phyloP scores from a whole-genome alignment of 1,140 invertebrate genomes.

The Dreissena polymorpha region DNA sequence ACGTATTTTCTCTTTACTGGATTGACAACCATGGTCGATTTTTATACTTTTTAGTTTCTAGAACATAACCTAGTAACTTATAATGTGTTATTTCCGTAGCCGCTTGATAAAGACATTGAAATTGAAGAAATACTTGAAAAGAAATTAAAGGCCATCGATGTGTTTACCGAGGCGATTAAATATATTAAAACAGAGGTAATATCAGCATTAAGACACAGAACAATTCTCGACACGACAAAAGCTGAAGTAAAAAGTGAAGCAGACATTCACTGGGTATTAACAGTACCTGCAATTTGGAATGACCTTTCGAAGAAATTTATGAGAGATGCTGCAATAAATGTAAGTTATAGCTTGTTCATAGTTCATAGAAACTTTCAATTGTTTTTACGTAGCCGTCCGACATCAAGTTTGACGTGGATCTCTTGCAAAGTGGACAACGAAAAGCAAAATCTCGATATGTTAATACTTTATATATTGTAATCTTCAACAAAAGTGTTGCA shows the following conservation, averaged over 20 bases:
- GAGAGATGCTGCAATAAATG: slow-evolving; percentile 24
- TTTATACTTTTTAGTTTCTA: neutral
- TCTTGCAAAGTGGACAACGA: no score
- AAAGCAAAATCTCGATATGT: no score
- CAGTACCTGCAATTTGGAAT: slow-evolving; percentile 46
- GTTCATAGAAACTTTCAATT: no score
- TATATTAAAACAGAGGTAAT: slow-evolving; percentile 30
- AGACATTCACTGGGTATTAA: slow-evolving; percentile 41
- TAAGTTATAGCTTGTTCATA: no score
- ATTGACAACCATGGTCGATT: neutral
- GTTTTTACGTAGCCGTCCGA: no score
- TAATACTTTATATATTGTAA: no score
- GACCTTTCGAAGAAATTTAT: slow-evolving; percentile 30
- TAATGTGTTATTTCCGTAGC: neutral
- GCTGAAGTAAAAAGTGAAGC: neutral
- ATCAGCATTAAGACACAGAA: slow-evolving; percentile 1
- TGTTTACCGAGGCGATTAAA: slow-evolving; percentile 34
- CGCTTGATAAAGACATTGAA: slow-evolving; percentile 30
- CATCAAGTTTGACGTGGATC: no score
- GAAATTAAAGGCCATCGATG: slow-evolving; percentile 16
- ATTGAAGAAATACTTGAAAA: slow-evolving; percentile 33
- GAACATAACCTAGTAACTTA: neutral
- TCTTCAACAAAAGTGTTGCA: no score
- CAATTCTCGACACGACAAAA: neutral
- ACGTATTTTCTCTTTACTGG: neutral